These are phyloP conservation scores for Cyclophora albipunctata DNA, from an alignment of 2,888 invertebrate genomes.

Conservation along the genomic window DNA sequence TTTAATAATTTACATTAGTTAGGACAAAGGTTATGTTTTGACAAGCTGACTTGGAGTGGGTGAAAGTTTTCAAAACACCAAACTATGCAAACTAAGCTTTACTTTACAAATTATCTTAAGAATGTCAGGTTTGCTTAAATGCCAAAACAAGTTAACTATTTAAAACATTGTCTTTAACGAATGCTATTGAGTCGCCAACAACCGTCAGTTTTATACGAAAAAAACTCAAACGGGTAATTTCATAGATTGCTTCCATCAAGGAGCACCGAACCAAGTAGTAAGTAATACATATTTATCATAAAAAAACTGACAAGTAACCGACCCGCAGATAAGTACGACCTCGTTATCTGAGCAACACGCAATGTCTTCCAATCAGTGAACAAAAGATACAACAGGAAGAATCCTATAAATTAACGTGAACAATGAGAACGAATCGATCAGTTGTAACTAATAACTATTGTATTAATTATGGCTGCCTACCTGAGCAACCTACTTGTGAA, in stretches of 20 bases:
- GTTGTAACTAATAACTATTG: slow-evolving; percentile 1
- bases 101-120: too few species aligned
- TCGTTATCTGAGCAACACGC: slow-evolving; percentile 47
- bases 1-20: too few species aligned
- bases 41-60: too few species aligned
- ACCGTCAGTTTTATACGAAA: slow-evolving; percentile 5
- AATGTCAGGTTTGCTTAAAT: too few species aligned
- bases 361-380: slow-evolving; percentile 36
- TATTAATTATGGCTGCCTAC: too few species aligned
- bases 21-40: too few species aligned
- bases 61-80: too few species aligned
- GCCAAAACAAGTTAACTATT: too few species aligned
- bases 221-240: slow-evolving; percentile 17
- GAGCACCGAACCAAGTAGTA: slow-evolving; percentile 1
- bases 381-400: slow-evolving; percentile 32
- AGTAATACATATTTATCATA: slow-evolving; percentile 6
- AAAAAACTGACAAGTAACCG: slow-evolving; percentile 26
- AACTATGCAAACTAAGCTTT: too few species aligned
- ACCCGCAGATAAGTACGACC: slow-evolving; percentile 47
- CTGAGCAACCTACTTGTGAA: too few species aligned
- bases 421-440: slow-evolving; percentile 16
- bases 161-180: too few species aligned
- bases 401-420: slow-evolving; percentile 15
- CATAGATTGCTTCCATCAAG: slow-evolving; percentile 2
- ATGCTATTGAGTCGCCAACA: slow-evolving; percentile 1